Evolutionary conservation across 2,888 invertebrate genomes (phyloP).

Genomic region (Notodonta ziczac): DNA sequence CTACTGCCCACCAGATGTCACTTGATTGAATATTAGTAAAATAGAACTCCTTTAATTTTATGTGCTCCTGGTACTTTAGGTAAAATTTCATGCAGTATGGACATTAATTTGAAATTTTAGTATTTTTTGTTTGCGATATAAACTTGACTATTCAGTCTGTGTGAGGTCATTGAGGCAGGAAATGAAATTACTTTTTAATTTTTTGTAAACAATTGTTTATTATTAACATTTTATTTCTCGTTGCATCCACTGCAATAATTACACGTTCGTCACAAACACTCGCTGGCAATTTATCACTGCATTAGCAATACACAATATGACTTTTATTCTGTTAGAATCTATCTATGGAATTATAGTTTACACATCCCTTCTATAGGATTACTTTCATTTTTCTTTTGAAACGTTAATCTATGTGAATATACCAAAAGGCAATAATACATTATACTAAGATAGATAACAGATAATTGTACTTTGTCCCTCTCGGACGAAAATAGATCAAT

Average conservation of each 20-base stretch:
- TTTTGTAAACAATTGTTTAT: constrained; percentile 86
- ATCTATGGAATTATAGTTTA: constrained; percentile 76
- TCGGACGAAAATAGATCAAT: constrained; percentile 54
- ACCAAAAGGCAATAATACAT: constrained; percentile 65
- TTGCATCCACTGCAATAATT: constrained; percentile 75
- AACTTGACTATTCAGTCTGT: not conserved
- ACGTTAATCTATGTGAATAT: constrained; percentile 74
- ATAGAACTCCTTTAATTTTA: no score
- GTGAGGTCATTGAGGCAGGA: constrained; percentile 19
- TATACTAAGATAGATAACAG: constrained; percentile 46
- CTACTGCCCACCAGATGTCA: no score
- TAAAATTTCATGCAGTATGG: no score
- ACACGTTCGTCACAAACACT: constrained; percentile 75
- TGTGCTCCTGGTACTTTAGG: no score
- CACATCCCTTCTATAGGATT: constrained; percentile 58
- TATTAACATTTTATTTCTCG: constrained; percentile 84
- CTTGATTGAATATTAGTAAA: no score
- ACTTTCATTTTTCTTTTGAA: constrained; percentile 84
- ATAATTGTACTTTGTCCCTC: constrained; percentile 60
- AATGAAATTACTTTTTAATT: constrained; percentile 73
- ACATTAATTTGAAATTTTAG: no score
- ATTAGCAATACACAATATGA: constrained; percentile 77
- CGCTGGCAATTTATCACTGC: constrained; percentile 71
- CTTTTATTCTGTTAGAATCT: constrained; percentile 74
- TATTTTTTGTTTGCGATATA: no score